Evolutionary conservation across 2,888 invertebrate genomes (phyloP), one percentile per base, ranked within the genome.

Genomic region (Sinohyriopsis cumingii): DNA sequence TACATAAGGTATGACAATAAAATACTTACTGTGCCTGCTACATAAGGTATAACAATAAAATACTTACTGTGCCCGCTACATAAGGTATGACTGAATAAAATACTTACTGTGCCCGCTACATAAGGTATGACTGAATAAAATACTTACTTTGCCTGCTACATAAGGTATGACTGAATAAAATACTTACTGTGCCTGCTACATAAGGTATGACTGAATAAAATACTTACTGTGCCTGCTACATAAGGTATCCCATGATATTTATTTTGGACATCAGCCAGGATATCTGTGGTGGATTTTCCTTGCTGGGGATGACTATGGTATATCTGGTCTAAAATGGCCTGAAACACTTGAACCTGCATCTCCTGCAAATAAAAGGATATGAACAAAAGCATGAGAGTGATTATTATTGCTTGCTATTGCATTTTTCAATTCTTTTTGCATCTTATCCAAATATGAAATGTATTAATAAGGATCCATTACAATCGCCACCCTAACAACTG

Each of bases 241-340:
- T 96, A 95, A 0, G 96, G 95, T 65, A 98, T 90, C 20, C 94
- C 94, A 84, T 96, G 97, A 90, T 96, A 97, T 81, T 94, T 92
- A 55, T 92, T 92, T 89, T 98, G 98, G 19, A 95, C 93, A 68
- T 93, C 91, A 45, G 93, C 93, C 61, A 98, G 90, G 15, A 95
- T 93, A 2, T 95, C 93, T 0, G 95, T 95, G 0, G 95, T 95
- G 45, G 82, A 76, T 67, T 78, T 76, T 19, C 93, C 93, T 6
- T 91, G 86, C 0, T 45, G 45, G 15, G 45, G 45, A 3, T 45
- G 45, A 0, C 94, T 93, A 89, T 98, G 98, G 90, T 96, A 97
- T 25, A 93, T 93, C 90, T 98, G 98, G 91, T 98, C 98, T 33
- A 98, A 89, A 15, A 95, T 95, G 0, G 98, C 96, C 89, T 97